Evolutionary conservation across 2,113 vertebrate genomes (phyloP), one percentile per base, ranked within the genome.

Genomic region (Anthoscopus minutus): DNA sequence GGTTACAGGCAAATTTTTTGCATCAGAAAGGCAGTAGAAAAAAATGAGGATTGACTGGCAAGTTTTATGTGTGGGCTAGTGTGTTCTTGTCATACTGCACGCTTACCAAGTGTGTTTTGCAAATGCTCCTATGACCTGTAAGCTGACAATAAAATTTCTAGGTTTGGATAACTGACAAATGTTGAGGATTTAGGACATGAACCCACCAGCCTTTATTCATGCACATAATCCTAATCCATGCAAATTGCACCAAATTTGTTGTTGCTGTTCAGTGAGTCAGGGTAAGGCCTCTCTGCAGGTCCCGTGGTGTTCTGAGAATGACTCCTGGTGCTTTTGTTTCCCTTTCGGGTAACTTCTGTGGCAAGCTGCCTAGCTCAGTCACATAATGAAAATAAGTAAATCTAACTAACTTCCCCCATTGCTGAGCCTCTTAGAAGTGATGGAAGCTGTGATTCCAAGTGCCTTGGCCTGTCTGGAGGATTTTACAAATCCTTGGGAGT

Each of bases 161-260:
- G 66, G 57, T 62, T 71, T 56, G 35, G 71, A 54, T 18, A 94
- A 76, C 60, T 88, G 93, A 74, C 71, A 89, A 47, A 86, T 91
- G 91, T 74, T 53, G 86, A 86, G 61, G 83, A 82, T 89, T 93
- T 94, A 80, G 93, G 60, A 73, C 79, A 61, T 35, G 65, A 95
- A 73, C 65, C 69, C 3, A 1, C 28, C 76, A 88, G 45, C 60
- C 62, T 77, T 84, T 93, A 62, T 89, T 85, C 53, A 56, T 3
- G 4, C 2, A 2, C 28, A 28, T 86, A 86, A 89, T 93, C 74
- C 54, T 70, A 66, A 94, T 70, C 62, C 64, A n/a, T 65, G 45
- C 27, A 27, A 51, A 20, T 73, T 44, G 54, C 31, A 37, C 66
- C 66, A 19, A 57, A 47, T 65, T 40, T 35, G 33, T 72, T 60